Percentiles rank a stretch among this genome's conserved stretches.
phyloP scores from a whole-genome alignment of 2,113 vertebrate genomes.

The Cebidichthys violaceus region DNA sequence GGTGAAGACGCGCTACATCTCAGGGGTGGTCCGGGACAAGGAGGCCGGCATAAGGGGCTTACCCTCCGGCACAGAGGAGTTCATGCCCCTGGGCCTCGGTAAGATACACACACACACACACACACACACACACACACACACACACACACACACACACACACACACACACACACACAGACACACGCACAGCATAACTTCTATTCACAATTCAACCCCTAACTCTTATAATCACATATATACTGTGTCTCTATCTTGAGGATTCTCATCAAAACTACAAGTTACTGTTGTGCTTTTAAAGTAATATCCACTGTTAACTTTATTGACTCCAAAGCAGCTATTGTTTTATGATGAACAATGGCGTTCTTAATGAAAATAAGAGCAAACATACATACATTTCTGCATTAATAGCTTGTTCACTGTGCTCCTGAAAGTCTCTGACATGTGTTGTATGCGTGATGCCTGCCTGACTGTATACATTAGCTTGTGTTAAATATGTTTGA shows the following conservation, averaged over 20 bases:
- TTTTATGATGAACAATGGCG: not conserved
- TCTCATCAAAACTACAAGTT: not conserved
- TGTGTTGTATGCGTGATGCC: not conserved
- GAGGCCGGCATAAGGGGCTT: constrained; percentile 88
- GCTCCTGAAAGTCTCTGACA: not conserved
- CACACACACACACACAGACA: not conserved
- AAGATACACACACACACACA: constrained; percentile 47
- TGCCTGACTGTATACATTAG: not conserved
- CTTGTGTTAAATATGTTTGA: constrained; percentile 28
- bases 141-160: too few relatives aligned
- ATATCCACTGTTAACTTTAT: too few relatives aligned
- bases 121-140: too few relatives aligned
- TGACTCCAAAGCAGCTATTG: not conserved
- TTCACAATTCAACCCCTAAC: not conserved
- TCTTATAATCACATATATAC: not conserved
- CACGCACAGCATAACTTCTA: not conserved
- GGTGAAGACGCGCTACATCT: constrained; percentile 96
- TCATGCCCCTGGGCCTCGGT: constrained; percentile 95
- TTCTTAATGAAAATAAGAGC: not conserved
- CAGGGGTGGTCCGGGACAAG: constrained; percentile 90
- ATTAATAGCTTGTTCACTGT: not conserved
- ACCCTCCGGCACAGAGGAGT: constrained; percentile 90
- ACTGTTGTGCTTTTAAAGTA: not conserved
- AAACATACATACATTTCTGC: not conserved
- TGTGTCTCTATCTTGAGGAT: not conserved